Percentiles rank a stretch among this genome's conserved stretches.
phyloP scores from a whole-genome alignment of 1,140 invertebrate genomes.

The Caligus rogercresseyi region DNA sequence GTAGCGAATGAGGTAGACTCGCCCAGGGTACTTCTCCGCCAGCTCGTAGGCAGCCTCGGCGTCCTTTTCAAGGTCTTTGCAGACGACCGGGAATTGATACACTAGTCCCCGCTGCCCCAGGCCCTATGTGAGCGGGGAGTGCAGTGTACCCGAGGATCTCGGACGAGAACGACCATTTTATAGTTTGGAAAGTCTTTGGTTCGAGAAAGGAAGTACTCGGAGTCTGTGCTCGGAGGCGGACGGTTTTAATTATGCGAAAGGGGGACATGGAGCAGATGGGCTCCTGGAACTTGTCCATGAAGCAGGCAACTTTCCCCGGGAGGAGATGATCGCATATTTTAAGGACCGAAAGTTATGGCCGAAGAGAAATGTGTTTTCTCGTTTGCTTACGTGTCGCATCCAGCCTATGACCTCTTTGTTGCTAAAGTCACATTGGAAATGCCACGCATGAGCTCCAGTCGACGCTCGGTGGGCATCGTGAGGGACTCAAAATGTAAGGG shows the following conservation, averaged over 20 bases:
- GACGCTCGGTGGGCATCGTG: not conserved
- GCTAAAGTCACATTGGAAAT: not conserved
- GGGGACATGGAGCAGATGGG: slow-evolving; percentile 9
- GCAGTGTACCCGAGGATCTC: slow-evolving; percentile 25
- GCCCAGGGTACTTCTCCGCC: slow-evolving; percentile 18
- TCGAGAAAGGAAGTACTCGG: not conserved
- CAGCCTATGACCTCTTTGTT: not conserved
- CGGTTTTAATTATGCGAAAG: slow-evolving; percentile 19
- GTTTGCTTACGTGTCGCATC: not conserved
- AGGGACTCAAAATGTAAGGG: slow-evolving; percentile 1
- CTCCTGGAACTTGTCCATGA: slow-evolving; percentile 7
- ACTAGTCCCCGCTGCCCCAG: slow-evolving; percentile 24
- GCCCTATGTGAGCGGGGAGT: slow-evolving; percentile 23
- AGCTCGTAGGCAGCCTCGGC: slow-evolving; percentile 22
- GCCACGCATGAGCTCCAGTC: not conserved
- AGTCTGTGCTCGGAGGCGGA: slow-evolving; percentile 3
- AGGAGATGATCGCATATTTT: slow-evolving; percentile 9
- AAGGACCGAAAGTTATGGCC: slow-evolving; percentile 18
- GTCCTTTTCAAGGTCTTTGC: slow-evolving; percentile 23
- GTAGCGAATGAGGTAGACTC: slow-evolving; percentile 23
- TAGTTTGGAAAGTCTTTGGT: slow-evolving; percentile 12
- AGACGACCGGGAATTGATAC: slow-evolving; percentile 22
- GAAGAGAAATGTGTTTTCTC: slow-evolving; percentile 17
- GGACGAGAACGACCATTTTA: slow-evolving; percentile 24
- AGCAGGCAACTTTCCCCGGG: slow-evolving; percentile 7